These are phyloP conservation scores for Tricholaema leucomelas DNA, from an alignment of 2,113 vertebrate species.

Conservation along the genomic window DNA sequence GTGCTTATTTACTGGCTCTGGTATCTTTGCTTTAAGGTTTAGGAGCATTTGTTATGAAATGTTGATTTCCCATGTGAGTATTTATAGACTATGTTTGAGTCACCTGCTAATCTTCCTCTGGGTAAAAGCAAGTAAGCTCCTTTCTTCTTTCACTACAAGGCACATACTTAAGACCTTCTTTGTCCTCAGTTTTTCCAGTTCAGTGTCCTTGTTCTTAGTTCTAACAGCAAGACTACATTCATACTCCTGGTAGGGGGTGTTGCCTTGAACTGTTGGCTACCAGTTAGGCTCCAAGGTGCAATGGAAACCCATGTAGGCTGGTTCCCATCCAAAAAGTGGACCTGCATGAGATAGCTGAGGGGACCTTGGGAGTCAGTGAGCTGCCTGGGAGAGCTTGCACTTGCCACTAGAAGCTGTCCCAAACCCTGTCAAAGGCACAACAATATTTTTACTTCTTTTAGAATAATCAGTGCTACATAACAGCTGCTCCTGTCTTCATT, in stretches of 20 bases:
- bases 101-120: slow-evolving; percentile 31
- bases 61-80: slow-evolving; percentile 25
- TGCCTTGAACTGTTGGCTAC: neutral
- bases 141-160: neutral
- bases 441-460: neutral
- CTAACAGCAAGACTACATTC: neutral
- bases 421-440: neutral
- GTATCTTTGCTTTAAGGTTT: neutral
- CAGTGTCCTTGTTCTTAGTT: neutral
- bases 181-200: neutral
- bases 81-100: slow-evolving; percentile 15
- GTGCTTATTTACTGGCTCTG: neutral
- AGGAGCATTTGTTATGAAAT: neutral
- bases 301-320: neutral
- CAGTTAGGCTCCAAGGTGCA: accelerated
- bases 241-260: neutral
- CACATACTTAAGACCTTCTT: neutral
- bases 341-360: neutral
- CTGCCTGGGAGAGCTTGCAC: neutral
- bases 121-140: neutral
- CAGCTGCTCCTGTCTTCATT: neutral
- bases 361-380: neutral
- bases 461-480: neutral
- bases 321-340: neutral
- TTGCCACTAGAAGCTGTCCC: neutral